Conservation (phyloP, 1,140 invertebrate species). For the Hycleus phaleratus region DNA sequence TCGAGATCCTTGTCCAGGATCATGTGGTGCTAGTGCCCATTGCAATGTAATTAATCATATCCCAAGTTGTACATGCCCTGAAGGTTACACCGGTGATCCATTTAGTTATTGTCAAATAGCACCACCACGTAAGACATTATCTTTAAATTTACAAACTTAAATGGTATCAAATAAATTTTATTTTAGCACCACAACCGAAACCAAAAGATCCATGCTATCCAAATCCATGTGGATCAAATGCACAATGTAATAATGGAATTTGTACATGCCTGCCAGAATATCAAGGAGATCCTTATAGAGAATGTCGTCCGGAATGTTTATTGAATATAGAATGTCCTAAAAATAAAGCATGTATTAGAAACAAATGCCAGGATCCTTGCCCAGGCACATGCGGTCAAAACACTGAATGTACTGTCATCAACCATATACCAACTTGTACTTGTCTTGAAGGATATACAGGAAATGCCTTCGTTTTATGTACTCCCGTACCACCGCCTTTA, state of each 20-base stretch:
- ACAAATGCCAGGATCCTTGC: constrained; percentile 64
- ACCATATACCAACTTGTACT: constrained; percentile 60
- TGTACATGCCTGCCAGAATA: constrained; percentile 58
- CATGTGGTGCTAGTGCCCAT: constrained; percentile 56
- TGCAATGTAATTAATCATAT: constrained; percentile 63
- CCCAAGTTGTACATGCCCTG: constrained; percentile 59
- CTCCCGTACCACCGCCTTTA: constrained; percentile 28
- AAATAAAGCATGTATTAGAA: constrained; percentile 56
- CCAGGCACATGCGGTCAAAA: constrained; percentile 56
- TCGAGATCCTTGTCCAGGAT: constrained; percentile 61
- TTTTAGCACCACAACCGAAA: constrained; percentile 29
- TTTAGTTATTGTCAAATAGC: constrained; percentile 52
- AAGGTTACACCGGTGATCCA: constrained; percentile 62
- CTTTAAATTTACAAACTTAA: background rate
- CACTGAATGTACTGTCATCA: constrained; percentile 59
- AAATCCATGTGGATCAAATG: constrained; percentile 58
- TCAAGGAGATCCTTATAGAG: constrained; percentile 58
- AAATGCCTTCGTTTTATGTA: constrained; percentile 56
- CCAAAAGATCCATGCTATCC: constrained; percentile 50
- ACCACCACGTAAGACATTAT: constrained; percentile 40
- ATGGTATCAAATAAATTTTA: background rate
- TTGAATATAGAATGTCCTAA: constrained; percentile 57
- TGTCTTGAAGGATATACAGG: constrained; percentile 54
- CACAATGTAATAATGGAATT: constrained; percentile 50
- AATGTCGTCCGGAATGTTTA: constrained; percentile 60